Evolutionary conservation across 1,140 invertebrate species (phyloP), one percentile per base, ranked within the genome.

Genomic region (Protaetia brevitarsis): DNA sequence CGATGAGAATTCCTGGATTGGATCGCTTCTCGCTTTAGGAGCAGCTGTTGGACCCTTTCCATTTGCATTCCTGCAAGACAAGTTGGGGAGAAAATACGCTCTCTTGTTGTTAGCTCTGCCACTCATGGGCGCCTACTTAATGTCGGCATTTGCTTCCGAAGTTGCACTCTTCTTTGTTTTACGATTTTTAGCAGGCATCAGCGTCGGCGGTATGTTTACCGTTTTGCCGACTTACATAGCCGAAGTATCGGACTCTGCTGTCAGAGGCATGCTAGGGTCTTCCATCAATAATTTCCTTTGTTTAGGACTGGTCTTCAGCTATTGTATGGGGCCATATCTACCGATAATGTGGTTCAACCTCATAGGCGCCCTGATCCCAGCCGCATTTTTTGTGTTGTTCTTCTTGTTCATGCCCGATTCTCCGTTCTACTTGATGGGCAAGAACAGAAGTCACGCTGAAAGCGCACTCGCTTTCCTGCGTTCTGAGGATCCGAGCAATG

Each of bases 21-120:
- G 88, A 0, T 91, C 90, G 0, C 76, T 94, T 6, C 79, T 94
- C 57, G 85, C 90, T 0, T 73, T 95, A 13, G 93, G 92, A 13
- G 90, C 91, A 21, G 81, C 92, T 2, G 45, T 84, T 2, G 88
- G 87, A 1, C 76, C 79, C 23, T 76, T 81, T 11, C 60, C 30
- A 3, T 75, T 77, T 16, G 76, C 75, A 0, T 64, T 71, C 28
- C 41, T 76, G 0, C 34, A 77, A 8, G 74, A 81, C 27, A 75
- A 71, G 2, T 71, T 79, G 41, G 80, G 80, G 3, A 68, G 80
- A 60, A 81, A 79, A 62, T 72, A 72, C 10, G 73, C 76, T 11
- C 67, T 80, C 1, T 71, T 79, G 30, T 63, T 78, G 5, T 16
- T 30, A 5, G 72, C 75, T 0, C 30, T 75, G 2, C 80, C 80